Conservation (phyloP, 2,888 invertebrate genomes). For the Psococerastis gibbosa region DNA sequence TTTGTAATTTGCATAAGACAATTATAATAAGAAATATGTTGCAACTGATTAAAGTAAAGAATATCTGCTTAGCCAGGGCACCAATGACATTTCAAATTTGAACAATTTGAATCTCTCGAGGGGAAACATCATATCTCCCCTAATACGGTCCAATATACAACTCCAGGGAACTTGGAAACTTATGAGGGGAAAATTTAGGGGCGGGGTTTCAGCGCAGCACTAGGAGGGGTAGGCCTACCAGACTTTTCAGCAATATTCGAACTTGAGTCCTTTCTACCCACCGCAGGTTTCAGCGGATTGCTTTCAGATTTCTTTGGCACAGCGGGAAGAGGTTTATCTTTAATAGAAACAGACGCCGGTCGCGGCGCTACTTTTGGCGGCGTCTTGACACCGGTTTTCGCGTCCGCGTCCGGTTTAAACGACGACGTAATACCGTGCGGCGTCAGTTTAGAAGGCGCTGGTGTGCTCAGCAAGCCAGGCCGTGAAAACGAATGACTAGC, state of each 20-base stretch:
- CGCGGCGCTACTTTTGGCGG: not conserved
- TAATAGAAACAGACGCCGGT: too few relatives aligned
- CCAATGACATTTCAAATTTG: too few relatives aligned
- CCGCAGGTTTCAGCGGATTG: not conserved
- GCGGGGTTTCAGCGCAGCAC: not conserved
- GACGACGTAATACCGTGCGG: conserved; percentile 14
- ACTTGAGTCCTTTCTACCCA: not conserved
- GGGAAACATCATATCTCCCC: too few relatives aligned
- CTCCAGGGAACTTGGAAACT: too few relatives aligned
- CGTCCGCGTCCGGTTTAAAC: conserved; percentile 14
- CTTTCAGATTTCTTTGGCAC: not conserved
- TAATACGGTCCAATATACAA: too few relatives aligned
- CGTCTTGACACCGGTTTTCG: conserved; percentile 13
- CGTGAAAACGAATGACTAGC: conserved; percentile 2
- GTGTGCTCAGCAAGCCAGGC: conserved; percentile 17
- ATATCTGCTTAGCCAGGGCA: too few relatives aligned
- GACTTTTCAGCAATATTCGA: not conserved
- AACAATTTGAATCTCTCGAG: too few relatives aligned
- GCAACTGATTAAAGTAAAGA: too few relatives aligned
- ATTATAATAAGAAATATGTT: too few relatives aligned
- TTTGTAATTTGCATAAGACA: too few relatives aligned
- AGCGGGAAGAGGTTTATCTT: not conserved
- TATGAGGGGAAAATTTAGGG: too few relatives aligned
- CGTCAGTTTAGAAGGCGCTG: conserved; percentile 19
- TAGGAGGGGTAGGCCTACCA: not conserved